phyloP scores from a whole-genome alignment of 2,888 invertebrate species.

The Laspeyria flexula region DNA sequence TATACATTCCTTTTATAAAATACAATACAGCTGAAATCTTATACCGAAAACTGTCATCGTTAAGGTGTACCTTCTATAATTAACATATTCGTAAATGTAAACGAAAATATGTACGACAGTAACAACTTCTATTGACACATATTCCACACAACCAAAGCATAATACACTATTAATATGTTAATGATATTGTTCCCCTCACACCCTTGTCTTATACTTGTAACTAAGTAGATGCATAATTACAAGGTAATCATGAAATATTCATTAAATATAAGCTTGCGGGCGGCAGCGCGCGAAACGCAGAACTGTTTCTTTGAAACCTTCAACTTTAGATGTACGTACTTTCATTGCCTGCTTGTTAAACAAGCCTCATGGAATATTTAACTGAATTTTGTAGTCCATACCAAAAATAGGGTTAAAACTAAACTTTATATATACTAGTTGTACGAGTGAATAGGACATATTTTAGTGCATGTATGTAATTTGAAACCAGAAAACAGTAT shows the following conservation, averaged over 20 bases:
- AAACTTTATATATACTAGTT: too few relatives aligned
- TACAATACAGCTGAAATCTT: too few relatives aligned
- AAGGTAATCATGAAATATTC: slow-evolving; percentile 61
- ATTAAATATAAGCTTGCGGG: slow-evolving; percentile 50
- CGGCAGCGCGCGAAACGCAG: background rate
- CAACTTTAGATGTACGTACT: slow-evolving; percentile 8
- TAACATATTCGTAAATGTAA: too few relatives aligned
- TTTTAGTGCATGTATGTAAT: too few relatives aligned
- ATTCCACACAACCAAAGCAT: slow-evolving; percentile 16
- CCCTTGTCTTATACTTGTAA: slow-evolving; percentile 16
- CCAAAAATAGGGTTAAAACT: too few relatives aligned
- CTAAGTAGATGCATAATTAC: slow-evolving; percentile 32
- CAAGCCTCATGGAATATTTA: background rate
- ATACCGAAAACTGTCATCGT: too few relatives aligned
- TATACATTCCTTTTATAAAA: too few relatives aligned
- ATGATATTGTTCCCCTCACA: slow-evolving; percentile 31
- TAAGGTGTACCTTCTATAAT: too few relatives aligned
- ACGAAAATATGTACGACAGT: too few relatives aligned
- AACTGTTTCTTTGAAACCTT: slow-evolving; percentile 21
- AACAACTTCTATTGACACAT: slow-evolving; percentile 18
- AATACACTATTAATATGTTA: slow-evolving; percentile 44
- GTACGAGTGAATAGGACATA: too few relatives aligned
- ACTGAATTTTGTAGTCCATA: too few relatives aligned
- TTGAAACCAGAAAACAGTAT: too few relatives aligned
- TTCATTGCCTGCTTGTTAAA: slow-evolving; percentile 7